Conservation (phyloP, 2,888 invertebrate species). For the Nemotelus pantherinus region DNA sequence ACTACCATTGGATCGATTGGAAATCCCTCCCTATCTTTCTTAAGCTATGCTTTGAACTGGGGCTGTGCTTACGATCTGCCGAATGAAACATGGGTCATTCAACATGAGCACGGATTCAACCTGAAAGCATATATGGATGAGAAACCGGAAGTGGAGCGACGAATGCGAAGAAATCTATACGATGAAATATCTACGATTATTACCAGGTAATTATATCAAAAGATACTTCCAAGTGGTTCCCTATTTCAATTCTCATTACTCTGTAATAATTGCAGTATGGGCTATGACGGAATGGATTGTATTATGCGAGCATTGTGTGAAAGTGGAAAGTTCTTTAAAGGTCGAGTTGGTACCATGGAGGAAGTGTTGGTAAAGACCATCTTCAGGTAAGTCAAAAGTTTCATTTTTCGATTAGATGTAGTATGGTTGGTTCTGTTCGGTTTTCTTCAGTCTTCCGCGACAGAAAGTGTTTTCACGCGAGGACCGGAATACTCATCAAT, state of each 20-base stretch:
- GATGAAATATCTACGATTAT: too few relatives aligned
- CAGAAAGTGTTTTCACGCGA: background rate
- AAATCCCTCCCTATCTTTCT: constrained; percentile 69
- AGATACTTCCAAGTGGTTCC: too few relatives aligned
- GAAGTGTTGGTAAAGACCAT: background rate
- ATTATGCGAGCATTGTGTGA: constrained; percentile 5
- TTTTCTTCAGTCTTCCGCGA: background rate
- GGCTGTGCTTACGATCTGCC: constrained; percentile 74
- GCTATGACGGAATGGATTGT: constrained; percentile 10
- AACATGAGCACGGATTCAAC: constrained; percentile 55
- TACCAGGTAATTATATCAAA: too few relatives aligned
- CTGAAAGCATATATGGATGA: too few relatives aligned
- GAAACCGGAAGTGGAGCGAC: too few relatives aligned
- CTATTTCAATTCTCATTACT: too few relatives aligned
- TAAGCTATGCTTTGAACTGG: constrained; percentile 76
- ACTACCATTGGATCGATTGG: constrained; percentile 70
- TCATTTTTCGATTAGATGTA: background rate
- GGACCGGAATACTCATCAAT: background rate
- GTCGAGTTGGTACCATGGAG: background rate
- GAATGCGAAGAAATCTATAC: too few relatives aligned
- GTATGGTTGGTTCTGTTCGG: background rate
- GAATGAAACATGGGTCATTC: constrained; percentile 67
- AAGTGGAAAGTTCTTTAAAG: background rate
- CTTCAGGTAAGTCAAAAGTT: constrained; percentile 57
- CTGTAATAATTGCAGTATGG: constrained; percentile 1